phyloP scores from a whole-genome alignment of 2,797 vertebrate genomes.

The Schizopygopsis malacanthus region DNA sequence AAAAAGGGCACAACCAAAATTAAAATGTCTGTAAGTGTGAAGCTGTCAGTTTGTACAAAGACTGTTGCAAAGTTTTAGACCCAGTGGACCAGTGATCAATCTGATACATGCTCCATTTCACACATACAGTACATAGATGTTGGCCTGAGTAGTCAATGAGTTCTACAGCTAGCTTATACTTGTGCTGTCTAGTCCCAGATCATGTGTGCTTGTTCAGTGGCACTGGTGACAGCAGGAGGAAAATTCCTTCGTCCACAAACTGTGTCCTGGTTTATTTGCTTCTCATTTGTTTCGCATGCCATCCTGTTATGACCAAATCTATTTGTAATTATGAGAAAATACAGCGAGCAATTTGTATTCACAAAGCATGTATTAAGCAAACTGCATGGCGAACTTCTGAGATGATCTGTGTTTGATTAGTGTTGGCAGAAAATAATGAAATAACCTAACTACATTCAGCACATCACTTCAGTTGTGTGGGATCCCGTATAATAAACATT shows the following conservation, averaged over 20 bases:
- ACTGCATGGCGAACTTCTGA: background rate
- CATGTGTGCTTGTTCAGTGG: background rate
- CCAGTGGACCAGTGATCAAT: no score
- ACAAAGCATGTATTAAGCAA: background rate
- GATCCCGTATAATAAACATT: background rate
- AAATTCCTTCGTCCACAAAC: conserved; percentile 2
- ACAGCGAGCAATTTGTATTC: background rate
- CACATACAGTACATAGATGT: background rate
- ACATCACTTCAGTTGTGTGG: background rate
- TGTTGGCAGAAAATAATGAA: background rate
- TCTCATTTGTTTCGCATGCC: conserved; percentile 13
- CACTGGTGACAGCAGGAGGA: background rate
- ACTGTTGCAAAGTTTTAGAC: no score
- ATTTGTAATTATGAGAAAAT: background rate
- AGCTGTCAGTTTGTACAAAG: no score
- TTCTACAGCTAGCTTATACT: background rate
- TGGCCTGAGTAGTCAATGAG: background rate
- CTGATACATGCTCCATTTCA: background rate
- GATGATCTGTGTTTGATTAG: background rate
- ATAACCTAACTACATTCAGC: background rate
- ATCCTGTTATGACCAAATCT: background rate
- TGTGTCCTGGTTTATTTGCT: background rate
- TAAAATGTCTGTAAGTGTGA: no score
- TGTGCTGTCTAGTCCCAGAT: background rate
- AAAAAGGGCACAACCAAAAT: no score